Conservation (phyloP, 2,113 vertebrate species). For the Illadopsis cleaveri region DNA sequence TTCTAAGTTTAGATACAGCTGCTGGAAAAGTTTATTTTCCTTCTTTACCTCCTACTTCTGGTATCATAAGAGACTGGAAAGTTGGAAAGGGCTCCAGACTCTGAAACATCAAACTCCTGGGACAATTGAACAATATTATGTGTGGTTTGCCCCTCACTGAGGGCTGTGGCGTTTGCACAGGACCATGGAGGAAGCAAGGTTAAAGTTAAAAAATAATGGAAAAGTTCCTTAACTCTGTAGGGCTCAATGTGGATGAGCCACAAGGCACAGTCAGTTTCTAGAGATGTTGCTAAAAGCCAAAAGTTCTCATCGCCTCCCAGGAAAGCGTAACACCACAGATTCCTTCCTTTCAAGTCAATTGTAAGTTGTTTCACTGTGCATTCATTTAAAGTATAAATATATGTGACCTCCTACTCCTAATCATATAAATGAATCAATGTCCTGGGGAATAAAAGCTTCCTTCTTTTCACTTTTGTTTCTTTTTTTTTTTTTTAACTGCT, state of each 20-base stretch:
- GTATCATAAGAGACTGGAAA: not conserved
- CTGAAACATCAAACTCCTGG: not conserved
- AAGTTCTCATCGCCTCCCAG: not conserved
- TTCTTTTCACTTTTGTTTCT: not conserved
- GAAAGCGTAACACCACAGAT: not conserved
- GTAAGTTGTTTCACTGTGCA: not conserved
- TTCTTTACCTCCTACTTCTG: not conserved
- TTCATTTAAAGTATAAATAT: conserved; percentile 1
- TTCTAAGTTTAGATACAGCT: not conserved
- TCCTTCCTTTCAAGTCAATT: not conserved
- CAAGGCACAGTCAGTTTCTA: not conserved
- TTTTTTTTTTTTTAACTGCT: not conserved
- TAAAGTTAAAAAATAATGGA: not conserved
- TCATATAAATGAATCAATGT: not conserved
- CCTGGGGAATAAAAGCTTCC: not conserved
- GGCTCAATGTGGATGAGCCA: not conserved
- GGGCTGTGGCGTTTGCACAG: fast-evolving
- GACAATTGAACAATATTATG: not conserved
- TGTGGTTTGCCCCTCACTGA: not conserved
- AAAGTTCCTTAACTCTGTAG: not conserved
- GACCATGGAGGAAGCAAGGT: not conserved
- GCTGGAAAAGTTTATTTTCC: not conserved
- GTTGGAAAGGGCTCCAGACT: not conserved
- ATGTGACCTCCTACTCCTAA: not conserved
- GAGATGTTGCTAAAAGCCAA: not conserved